phyloP scores from a whole-genome alignment of 2,113 vertebrate species.

The Ictalurus furcatus region DNA sequence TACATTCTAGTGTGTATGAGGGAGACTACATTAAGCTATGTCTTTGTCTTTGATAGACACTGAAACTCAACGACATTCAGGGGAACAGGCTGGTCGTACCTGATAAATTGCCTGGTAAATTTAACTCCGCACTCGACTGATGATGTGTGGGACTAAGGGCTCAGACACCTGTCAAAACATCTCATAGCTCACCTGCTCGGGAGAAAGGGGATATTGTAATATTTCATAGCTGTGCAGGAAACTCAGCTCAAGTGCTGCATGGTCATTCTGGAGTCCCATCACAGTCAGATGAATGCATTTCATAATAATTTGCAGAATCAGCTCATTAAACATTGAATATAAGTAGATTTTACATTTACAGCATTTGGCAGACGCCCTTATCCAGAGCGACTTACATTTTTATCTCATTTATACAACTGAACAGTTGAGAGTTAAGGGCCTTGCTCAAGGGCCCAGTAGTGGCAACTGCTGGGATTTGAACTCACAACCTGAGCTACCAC shows the following conservation, averaged over 20 bases:
- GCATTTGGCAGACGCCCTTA: no score
- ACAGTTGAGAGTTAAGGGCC: no score
- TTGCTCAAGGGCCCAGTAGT: no score
- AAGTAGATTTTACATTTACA: no score
- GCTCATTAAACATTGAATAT: not conserved
- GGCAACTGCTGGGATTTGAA: no score
- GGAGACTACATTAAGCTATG: conserved; percentile 7
- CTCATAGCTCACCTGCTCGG: conserved; percentile 45
- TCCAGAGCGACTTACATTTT: no score
- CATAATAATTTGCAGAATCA: not conserved
- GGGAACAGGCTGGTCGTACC: conserved; percentile 48
- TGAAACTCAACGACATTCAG: conserved; percentile 54
- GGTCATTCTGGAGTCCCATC: not conserved
- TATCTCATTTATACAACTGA: no score
- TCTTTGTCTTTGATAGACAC: conserved; percentile 44
- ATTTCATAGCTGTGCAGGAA: conserved; percentile 14
- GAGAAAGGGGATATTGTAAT: conserved; percentile 34
- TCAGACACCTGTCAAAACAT: conserved; percentile 61
- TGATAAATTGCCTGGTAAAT: conserved; percentile 63
- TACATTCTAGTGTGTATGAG: conserved; percentile 52
- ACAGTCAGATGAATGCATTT: not conserved
- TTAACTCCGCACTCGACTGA: conserved; percentile 54
- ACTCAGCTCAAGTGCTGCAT: not conserved
- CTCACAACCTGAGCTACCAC: no score
- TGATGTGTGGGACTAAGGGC: conserved; percentile 45